Conservation (phyloP, 2,797 vertebrate species). For the Acipenser ruthenus region DNA sequence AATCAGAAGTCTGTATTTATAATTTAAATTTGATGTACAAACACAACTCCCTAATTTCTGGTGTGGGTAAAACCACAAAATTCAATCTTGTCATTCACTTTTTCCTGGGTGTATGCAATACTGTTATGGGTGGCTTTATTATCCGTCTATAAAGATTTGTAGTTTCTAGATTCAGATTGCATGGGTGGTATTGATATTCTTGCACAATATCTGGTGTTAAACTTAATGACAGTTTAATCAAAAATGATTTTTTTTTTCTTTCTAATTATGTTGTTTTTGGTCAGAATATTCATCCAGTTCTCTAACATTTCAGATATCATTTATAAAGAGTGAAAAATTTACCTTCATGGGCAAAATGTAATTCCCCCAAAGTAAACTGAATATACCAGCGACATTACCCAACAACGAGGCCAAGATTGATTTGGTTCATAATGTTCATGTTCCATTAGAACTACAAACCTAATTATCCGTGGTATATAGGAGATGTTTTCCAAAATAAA, state of each 20-base stretch:
- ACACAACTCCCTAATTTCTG: constrained; percentile 12
- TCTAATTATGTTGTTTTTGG: too few relatives aligned
- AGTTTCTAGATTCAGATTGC: neutral
- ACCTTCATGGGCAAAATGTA: too few relatives aligned
- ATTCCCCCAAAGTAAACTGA: neutral
- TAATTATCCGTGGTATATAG: neutral
- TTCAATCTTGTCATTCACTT: constrained; percentile 10
- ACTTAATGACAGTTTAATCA: too few relatives aligned
- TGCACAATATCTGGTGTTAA: too few relatives aligned
- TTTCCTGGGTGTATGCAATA: constrained; percentile 4
- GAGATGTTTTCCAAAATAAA: neutral
- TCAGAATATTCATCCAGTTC: too few relatives aligned
- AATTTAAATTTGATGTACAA: constrained; percentile 30
- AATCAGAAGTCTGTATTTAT: constrained; percentile 24
- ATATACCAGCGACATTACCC: neutral
- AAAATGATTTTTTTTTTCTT: too few relatives aligned
- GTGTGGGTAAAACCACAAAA: constrained; percentile 21
- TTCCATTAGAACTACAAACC: neutral
- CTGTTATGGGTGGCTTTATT: constrained; percentile 2
- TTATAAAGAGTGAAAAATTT: too few relatives aligned
- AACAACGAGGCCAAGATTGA: too few relatives aligned
- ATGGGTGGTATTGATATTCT: neutral
- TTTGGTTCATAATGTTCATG: too few relatives aligned
- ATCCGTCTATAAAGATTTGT: constrained; percentile 1
- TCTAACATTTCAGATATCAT: too few relatives aligned